Conservation (phyloP, 2,797 vertebrate species). For the Sebastiscus tertius region DNA sequence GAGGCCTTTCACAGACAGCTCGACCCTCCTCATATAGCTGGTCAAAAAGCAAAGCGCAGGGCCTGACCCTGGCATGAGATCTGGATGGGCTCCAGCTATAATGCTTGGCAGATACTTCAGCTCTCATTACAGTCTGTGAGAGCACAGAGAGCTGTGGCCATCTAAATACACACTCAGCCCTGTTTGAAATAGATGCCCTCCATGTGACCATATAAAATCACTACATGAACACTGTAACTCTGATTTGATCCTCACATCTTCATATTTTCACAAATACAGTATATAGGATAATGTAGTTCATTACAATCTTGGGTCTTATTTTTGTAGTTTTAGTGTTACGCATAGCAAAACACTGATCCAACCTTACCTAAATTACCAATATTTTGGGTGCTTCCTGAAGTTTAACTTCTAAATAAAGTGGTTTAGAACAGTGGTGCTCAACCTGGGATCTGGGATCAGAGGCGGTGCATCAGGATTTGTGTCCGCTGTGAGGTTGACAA, state of each 20-base stretch:
- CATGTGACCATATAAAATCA: background rate
- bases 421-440: background rate
- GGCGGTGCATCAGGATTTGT: no score
- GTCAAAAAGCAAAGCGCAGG: conserved; percentile 25
- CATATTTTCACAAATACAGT: background rate
- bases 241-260: background rate
- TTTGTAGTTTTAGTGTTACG: background rate
- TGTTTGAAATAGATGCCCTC: conserved; percentile 12
- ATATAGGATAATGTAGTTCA: background rate
- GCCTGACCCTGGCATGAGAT: conserved; percentile 29
- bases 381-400: background rate
- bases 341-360: background rate
- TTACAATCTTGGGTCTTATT: no score
- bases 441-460: no score
- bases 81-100: conserved; percentile 44
- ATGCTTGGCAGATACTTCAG: conserved; percentile 38
- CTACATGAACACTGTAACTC: background rate
- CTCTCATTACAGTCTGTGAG: conserved; percentile 39
- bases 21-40: background rate
- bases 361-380: background rate
- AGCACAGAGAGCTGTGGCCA: conserved; percentile 3
- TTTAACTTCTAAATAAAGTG: background rate
- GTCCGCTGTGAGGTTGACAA: no score
- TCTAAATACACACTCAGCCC: conserved; percentile 27
- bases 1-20: conserved; percentile 63